phyloP scores from a whole-genome alignment of 2,797 vertebrate genomes.

The Steatocranus sp. region DNA sequence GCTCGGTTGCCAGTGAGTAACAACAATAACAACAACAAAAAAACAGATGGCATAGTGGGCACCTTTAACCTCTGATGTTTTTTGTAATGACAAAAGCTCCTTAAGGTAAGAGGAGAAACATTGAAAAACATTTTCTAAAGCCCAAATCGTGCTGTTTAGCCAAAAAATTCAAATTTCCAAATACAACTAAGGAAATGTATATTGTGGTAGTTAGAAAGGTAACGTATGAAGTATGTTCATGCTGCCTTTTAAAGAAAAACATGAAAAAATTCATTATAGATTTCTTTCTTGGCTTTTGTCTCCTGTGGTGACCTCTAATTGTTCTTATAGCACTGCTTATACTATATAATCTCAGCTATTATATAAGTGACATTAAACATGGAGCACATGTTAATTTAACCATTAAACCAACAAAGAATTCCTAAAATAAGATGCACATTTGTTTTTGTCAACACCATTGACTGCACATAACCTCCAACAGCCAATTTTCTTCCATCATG shows the following conservation, averaged over 20 bases:
- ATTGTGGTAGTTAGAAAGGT: background rate
- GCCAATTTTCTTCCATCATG: background rate
- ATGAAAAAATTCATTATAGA: background rate
- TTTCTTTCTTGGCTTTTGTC: background rate
- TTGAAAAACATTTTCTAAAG: background rate
- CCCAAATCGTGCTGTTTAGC: background rate
- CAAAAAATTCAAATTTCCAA: background rate
- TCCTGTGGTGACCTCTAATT: background rate
- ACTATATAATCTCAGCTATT: background rate
- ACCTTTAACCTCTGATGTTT: background rate
- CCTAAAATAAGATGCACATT: background rate
- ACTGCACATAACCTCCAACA: background rate
- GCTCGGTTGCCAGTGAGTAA: background rate
- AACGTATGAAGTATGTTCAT: background rate
- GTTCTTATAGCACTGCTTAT: background rate
- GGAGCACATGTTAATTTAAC: background rate
- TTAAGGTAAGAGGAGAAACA: background rate
- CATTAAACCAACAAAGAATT: background rate
- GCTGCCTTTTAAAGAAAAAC: background rate
- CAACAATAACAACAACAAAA: background rate
- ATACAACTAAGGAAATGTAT: fast-evolving
- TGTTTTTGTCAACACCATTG: fast-evolving
- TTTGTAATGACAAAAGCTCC: background rate
- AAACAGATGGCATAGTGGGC: too few species aligned
- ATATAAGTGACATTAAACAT: background rate